These are phyloP conservation scores for Esox niger DNA, from an alignment of 2,113 vertebrate species.

Conservation along the genomic window DNA sequence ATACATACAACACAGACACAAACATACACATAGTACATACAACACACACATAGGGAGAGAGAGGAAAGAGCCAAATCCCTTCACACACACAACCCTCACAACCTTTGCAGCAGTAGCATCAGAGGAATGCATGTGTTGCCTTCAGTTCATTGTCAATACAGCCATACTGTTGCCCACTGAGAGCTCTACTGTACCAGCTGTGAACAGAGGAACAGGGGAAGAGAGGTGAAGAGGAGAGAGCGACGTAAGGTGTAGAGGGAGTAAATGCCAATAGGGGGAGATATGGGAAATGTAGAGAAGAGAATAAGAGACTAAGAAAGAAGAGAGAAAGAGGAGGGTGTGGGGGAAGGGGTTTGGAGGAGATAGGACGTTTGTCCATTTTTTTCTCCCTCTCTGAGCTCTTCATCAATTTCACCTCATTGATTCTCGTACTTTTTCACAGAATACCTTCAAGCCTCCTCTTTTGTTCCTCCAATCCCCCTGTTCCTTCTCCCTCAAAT, in stretches of 20 bases:
- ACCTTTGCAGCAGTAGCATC: conserved; percentile 34
- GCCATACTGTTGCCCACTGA: conserved; percentile 61
- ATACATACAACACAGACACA: not conserved
- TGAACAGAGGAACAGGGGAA: conserved; percentile 31
- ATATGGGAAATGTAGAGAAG: conserved; percentile 20
- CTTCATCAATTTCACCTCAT: conserved; percentile 63
- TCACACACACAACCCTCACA: conserved; percentile 9
- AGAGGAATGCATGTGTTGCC: conserved; percentile 54
- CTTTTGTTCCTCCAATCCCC: conserved; percentile 45
- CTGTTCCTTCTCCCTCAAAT: conserved; percentile 44
- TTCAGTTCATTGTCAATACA: conserved; percentile 61
- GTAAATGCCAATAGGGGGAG: conserved; percentile 8
- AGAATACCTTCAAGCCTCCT: conserved; percentile 49
- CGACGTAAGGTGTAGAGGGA: not conserved
- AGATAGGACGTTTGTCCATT: conserved; percentile 53
- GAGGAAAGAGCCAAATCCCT: conserved; percentile 48
- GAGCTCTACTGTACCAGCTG: conserved; percentile 66
- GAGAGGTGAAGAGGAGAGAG: conserved; percentile 8
- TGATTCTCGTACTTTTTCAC: conserved; percentile 52
- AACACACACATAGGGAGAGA: conserved; percentile 17
- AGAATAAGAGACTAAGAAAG: conserved; percentile 48
- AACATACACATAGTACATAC: not conserved
- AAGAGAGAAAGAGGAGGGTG: conserved; percentile 30
- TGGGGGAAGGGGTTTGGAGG: conserved; percentile 43
- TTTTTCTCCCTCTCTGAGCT: conserved; percentile 27